These are phyloP conservation scores for Heliothis peltigera DNA, from an alignment of 2,888 invertebrate species.

Conservation along the genomic window DNA sequence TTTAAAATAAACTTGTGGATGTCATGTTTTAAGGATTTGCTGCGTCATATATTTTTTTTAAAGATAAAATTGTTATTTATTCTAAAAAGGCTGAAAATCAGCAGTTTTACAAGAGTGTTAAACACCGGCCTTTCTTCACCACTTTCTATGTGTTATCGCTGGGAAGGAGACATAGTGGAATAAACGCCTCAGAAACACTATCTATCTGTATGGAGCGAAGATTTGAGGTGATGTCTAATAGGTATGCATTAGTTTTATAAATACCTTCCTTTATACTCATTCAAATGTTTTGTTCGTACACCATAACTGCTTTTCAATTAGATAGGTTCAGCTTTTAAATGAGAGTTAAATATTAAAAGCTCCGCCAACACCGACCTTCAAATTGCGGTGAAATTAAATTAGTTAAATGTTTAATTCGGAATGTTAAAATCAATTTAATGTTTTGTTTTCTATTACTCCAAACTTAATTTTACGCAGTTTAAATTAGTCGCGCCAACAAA, in stretches of 20 bases:
- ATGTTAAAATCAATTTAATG: conserved; percentile 57
- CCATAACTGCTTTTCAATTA: neutral
- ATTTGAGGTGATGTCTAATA: conserved; percentile 7
- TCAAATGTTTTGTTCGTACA: neutral
- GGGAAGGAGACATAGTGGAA: no score
- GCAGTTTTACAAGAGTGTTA: no score
- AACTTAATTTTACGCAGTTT: conserved; percentile 53
- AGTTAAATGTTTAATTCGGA: conserved; percentile 23
- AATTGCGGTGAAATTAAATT: conserved; percentile 27
- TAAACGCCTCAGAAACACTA: no score
- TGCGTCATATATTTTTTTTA: no score
- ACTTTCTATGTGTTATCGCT: no score
- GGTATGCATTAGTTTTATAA: neutral
- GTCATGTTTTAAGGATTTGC: conserved; percentile 26
- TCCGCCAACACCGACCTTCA: conserved; percentile 7
- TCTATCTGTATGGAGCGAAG: no score
- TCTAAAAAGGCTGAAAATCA: no score
- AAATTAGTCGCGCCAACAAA: conserved; percentile 59
- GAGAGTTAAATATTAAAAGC: conserved; percentile 6
- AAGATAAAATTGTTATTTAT: no score
- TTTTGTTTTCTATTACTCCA: conserved; percentile 56
- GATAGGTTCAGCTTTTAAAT: conserved; percentile 2
- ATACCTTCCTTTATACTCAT: neutral
- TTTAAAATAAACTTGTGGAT: conserved; percentile 54
- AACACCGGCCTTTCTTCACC: no score